Conservation (phyloP, 2,113 vertebrate species). For the Tiliqua scincoides region DNA sequence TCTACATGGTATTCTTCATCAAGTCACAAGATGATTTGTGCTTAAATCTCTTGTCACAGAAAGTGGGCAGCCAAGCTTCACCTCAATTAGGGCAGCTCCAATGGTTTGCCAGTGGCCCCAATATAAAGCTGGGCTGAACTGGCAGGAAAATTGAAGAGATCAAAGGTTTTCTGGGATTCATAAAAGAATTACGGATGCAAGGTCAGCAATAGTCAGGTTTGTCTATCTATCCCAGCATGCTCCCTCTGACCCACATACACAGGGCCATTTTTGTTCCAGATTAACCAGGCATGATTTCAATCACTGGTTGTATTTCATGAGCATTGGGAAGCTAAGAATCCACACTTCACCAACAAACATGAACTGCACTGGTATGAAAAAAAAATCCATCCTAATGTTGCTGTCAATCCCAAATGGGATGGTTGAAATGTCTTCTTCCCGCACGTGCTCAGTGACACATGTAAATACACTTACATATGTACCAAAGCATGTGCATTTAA, state of each 20-base stretch:
- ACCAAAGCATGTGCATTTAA: too few relatives aligned
- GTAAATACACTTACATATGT: too few relatives aligned
- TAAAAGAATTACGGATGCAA: neutral
- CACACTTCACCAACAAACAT: neutral
- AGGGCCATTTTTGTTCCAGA: neutral
- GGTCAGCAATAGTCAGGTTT: neutral
- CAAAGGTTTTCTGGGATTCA: neutral
- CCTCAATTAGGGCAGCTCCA: neutral
- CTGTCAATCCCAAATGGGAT: too few relatives aligned
- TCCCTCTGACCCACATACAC: neutral
- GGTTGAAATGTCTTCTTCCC: too few relatives aligned
- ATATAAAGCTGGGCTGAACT: slow-evolving; percentile 5
- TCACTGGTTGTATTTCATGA: neutral
- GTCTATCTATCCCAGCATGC: neutral
- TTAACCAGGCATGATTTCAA: neutral
- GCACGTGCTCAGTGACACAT: too few relatives aligned
- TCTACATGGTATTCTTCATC: neutral
- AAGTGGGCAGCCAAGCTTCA: neutral
- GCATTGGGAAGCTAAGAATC: neutral
- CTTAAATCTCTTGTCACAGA: neutral
- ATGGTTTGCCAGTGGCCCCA: neutral
- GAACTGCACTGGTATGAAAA: neutral
- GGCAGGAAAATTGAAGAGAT: neutral
- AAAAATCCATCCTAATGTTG: neutral
- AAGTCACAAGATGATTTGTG: neutral